Evolutionary conservation across 1,140 invertebrate species (phyloP).

Genomic region (Cotesia glomerata): DNA sequence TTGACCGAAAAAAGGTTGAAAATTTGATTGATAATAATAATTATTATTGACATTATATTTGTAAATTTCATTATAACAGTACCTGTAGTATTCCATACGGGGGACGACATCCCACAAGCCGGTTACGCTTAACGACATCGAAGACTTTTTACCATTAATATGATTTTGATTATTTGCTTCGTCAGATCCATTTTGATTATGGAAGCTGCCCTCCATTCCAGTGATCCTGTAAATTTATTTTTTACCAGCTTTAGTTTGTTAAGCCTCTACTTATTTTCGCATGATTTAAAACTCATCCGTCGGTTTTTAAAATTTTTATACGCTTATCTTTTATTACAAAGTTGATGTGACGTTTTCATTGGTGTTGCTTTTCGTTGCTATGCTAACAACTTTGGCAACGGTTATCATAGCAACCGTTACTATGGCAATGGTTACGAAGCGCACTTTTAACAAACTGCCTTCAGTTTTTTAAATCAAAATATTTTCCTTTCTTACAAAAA

Average conservation of each 20-base stretch:
- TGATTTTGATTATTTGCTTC: slow-evolving; percentile 42
- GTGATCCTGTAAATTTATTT: slow-evolving; percentile 42
- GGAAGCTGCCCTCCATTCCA: slow-evolving; percentile 51
- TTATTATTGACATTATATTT: background rate
- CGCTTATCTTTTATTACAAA: too few species aligned
- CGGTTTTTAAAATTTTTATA: too few species aligned
- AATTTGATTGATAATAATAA: background rate
- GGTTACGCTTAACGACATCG: slow-evolving; percentile 58
- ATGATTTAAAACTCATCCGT: background rate
- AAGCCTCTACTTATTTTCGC: background rate
- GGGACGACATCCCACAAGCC: slow-evolving; percentile 78
- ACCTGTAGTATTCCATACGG: slow-evolving; percentile 88
- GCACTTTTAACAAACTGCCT: too few species aligned
- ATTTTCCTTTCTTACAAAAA: too few species aligned
- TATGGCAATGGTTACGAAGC: too few species aligned
- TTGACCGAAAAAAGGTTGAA: too few species aligned
- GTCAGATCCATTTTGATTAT: slow-evolving; percentile 43
- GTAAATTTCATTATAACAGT: slow-evolving; percentile 43
- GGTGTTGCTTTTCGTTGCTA: too few species aligned
- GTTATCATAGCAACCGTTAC: too few species aligned
- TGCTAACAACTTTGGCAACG: too few species aligned
- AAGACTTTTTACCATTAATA: slow-evolving; percentile 50
- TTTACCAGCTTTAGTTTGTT: background rate
- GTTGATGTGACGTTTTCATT: too few species aligned
- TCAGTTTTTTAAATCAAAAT: too few species aligned